Evolutionary conservation across 2,797 vertebrate genomes (phyloP), one percentile per base, ranked within the genome.

Genomic region (Mormyrops boulengeri): DNA sequence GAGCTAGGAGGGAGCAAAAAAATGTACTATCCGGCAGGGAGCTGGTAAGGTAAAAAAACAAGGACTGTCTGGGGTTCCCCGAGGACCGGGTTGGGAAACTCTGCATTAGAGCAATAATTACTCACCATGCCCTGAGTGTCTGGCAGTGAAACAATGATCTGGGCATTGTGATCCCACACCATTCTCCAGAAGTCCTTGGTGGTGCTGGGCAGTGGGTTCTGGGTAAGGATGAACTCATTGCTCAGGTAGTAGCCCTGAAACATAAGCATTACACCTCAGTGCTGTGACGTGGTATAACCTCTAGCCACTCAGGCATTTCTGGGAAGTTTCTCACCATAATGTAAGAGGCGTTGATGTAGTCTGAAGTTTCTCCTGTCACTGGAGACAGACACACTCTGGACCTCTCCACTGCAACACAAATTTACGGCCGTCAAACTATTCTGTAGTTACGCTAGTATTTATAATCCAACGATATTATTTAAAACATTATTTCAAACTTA

Each of bases 301-400:
- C 80, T 30, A 60, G 44, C 41, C 12, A 49, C 38, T 19, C 3
- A 17, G 9, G 2, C 2, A 5, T 34, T 22, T 69, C 55, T n/a
- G 34, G 17, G 30, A 41, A 2, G 2, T 5, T 14, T 93, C 95
- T 96, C 93, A 99, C 98, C 97, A 96, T 96, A 90, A 99, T 95
- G 34, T 98, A 99, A 89, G 98, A 99, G 88, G 98, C 98, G 88
- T 99, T 99, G 94, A 99, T 98, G 95, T 98, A 99, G 89, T 99
- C 98, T 1, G 97, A 96, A 60, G 96, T 92, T 94, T 99, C 98
- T 69, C 96, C 94, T 80, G 95, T 95, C 0, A 96, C 93, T 0
- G 97, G 95, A 0, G 96, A 97, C 91, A 99, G 95, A 92, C 96
- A 96, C 87, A 99, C 98, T 95, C 98, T 96, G 9, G 98, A 99